A percentile compares a stretch with the other conserved stretches of the same genome.
Conservation (phyloP, 2,113 vertebrate species). For the Turdus rufiventris region DNA sequence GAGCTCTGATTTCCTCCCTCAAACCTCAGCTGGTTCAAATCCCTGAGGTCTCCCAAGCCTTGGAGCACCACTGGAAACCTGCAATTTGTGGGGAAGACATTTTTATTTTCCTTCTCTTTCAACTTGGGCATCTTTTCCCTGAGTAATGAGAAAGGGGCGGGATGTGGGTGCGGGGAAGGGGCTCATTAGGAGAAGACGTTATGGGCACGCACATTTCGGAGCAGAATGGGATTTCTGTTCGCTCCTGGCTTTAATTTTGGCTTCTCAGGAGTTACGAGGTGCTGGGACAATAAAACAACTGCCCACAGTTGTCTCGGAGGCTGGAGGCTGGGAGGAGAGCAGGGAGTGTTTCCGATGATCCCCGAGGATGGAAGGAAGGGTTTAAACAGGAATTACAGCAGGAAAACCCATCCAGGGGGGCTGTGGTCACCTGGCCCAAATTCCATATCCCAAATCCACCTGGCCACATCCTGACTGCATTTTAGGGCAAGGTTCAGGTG, state of each 20-base stretch:
- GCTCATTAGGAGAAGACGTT: neutral
- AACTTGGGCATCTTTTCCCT: neutral
- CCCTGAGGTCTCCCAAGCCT: neutral
- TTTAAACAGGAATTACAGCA: neutral
- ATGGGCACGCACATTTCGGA: neutral
- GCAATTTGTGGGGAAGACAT: neutral
- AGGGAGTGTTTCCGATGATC: neutral
- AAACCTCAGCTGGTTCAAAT: neutral
- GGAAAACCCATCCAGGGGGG: neutral
- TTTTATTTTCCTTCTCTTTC: neutral
- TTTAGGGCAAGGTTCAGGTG: neutral
- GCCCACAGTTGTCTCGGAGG: neutral
- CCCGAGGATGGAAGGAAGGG: neutral
- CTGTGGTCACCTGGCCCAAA: neutral
- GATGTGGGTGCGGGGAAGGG: neutral
- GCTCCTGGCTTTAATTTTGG: neutral
- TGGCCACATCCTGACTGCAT: neutral
- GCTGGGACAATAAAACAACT: neutral
- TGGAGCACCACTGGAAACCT: neutral
- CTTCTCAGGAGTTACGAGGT: neutral
- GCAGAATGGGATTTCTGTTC: constrained; percentile 1
- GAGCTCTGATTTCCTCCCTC: neutral
- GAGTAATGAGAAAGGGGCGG: neutral
- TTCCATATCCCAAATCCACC: neutral
- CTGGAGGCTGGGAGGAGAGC: neutral